Conservation (phyloP, 2,113 vertebrate species). For the Todiramphus chloris region DNA sequence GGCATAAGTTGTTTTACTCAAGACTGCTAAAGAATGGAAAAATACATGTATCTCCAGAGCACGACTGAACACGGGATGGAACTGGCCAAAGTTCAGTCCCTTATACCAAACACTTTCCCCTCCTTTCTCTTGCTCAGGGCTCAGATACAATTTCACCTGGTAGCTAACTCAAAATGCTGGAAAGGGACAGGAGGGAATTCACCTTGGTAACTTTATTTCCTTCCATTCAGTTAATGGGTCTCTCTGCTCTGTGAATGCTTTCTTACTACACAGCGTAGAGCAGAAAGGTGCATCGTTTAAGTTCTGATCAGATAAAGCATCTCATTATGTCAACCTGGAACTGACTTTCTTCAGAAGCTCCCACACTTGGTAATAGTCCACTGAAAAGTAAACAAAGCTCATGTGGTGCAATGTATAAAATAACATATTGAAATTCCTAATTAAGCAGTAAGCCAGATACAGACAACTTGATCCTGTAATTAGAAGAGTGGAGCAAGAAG, state of each 20-base stretch:
- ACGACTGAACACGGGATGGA: background rate
- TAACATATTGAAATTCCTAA: background rate
- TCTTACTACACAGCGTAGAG: background rate
- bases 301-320: background rate
- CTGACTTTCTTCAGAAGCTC: background rate
- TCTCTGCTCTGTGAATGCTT: background rate
- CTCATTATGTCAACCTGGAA: background rate
- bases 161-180: background rate
- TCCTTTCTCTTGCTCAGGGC: background rate
- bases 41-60: background rate
- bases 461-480: background rate
- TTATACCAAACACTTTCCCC: background rate
- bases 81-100: background rate
- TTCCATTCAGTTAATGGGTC: accelerated
- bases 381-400: background rate
- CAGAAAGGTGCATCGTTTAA: background rate
- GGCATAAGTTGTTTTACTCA: background rate
- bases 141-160: background rate
- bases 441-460: background rate
- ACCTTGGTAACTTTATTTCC: background rate
- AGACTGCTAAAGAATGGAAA: background rate
- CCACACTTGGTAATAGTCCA: background rate
- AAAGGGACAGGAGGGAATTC: background rate
- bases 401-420: background rate
- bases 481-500: background rate